phyloP scores from a whole-genome alignment of 1,140 invertebrate species.

The Thaumatotibia leucotreta region DNA sequence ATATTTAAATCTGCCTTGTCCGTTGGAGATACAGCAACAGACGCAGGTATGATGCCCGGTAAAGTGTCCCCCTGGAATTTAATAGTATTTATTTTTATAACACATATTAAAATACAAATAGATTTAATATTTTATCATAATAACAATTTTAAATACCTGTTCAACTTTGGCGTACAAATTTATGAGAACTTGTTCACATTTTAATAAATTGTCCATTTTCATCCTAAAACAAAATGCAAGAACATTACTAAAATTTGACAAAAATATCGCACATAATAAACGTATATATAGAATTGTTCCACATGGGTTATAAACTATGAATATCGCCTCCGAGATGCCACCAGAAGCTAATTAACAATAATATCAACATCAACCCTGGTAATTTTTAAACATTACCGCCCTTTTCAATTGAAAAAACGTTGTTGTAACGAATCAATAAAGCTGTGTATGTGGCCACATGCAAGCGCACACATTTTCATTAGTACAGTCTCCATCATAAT shows the following conservation, averaged over 20 bases:
- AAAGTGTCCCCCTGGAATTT: constrained; percentile 44
- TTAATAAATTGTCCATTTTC: constrained; percentile 80
- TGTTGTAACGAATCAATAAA: too few relatives aligned
- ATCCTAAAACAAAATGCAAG: constrained; percentile 73
- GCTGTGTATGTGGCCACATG: too few relatives aligned
- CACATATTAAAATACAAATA: too few relatives aligned
- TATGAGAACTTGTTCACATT: constrained; percentile 81
- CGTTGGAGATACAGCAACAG: constrained; percentile 20
- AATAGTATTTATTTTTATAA: constrained; percentile 10
- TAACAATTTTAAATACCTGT: constrained; percentile 63
- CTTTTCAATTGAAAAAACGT: too few relatives aligned
- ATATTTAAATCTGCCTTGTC: constrained; percentile 39
- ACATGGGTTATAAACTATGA: too few relatives aligned
- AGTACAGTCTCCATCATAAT: too few relatives aligned
- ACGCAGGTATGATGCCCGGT: constrained; percentile 18
- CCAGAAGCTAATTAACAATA: too few relatives aligned
- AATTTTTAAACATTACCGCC: too few relatives aligned
- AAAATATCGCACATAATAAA: background rate
- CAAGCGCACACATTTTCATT: too few relatives aligned
- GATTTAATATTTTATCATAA: background rate
- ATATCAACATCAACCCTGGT: too few relatives aligned
- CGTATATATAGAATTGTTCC: background rate
- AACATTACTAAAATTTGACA: background rate
- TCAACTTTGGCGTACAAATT: constrained; percentile 81
- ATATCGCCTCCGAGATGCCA: too few relatives aligned